Evolutionary conservation across 2,113 vertebrate species (phyloP), one percentile per base, ranked within the genome.

Genomic region (Microcebus ravelobensis): DNA sequence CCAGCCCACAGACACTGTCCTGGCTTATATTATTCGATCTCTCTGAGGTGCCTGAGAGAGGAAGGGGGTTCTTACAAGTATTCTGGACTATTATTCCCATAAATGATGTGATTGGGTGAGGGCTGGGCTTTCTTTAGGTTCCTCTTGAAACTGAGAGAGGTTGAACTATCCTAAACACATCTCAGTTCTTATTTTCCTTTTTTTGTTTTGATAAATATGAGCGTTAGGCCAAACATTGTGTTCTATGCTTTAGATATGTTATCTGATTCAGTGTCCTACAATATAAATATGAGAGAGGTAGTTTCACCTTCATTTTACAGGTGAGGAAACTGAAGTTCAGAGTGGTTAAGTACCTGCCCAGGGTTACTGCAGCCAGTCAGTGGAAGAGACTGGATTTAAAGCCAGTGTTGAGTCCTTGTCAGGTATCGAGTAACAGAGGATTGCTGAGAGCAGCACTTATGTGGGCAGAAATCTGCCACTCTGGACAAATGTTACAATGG

Each of bases 161-260:
- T 27, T 1, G 12, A 76, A 61, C 9, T 85, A 5, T 77, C 29
- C 71, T 88, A 23, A 87, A 70, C 13, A 50, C 21, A 67, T 39
- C 23, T 55, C 9, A 59, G 8, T 42, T 77, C 29, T 90, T 79
- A 3, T 27, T 63, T 57, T 48, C 13, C 55, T 74, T 59, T 20
- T 34, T 92, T 39, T 29, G 31, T 50, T 95, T 95, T 91, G 21
- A 55, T 31, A 57, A 71, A 73, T 85, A 76, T 55, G 18, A 92
- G 31, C 8, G 14, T 25, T 77, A 12, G 17, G 50, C 34, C 42
- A 90, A 80, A 25, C n/a, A 61, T 23, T 61, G 8, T 34, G 17
- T n/a, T 82, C 14, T 71, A 4, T 88, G 76, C 29, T 73, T 96
- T 63, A 73, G 52, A 45, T 4, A 8, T 25, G 15, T 65, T 82